phyloP scores from a whole-genome alignment of 2,888 invertebrate species.

The Watsonalla binaria region DNA sequence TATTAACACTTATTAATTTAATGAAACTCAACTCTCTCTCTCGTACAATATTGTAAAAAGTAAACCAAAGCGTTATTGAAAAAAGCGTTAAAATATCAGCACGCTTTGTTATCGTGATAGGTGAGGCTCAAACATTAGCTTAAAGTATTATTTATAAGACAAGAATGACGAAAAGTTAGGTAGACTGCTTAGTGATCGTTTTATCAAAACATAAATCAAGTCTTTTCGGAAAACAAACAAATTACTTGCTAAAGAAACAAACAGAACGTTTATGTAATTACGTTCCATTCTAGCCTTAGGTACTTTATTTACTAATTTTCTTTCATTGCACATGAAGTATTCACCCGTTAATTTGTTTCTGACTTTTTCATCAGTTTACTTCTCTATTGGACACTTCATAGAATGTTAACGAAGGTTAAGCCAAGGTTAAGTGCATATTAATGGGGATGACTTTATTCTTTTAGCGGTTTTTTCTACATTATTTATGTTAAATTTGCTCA shows the following conservation, averaged over 20 bases:
- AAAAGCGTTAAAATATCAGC: not conserved
- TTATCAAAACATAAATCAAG: not conserved
- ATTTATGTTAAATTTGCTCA: too few relatives aligned
- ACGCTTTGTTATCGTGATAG: not conserved
- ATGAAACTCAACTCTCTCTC: too few relatives aligned
- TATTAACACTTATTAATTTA: too few relatives aligned
- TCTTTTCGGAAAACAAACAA: not conserved
- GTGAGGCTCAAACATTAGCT: not conserved
- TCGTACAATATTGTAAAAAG: too few relatives aligned
- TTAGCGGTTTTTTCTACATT: too few relatives aligned
- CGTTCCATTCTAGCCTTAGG: not conserved
- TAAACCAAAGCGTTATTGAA: not conserved
- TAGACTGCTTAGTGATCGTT: not conserved
- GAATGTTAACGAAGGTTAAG: not conserved
- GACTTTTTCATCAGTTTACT: not conserved
- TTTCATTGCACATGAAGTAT: not conserved
- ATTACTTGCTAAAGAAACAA: not conserved
- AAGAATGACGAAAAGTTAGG: not conserved
- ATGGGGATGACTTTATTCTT: not conserved
- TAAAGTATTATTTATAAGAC: not conserved
- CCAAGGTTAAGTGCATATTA: not conserved
- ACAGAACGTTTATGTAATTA: not conserved
- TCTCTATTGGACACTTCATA: not conserved
- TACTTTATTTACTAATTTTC: not conserved
- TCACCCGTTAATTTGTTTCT: not conserved